Base-by-base conservation (phyloP, 2,797 vertebrate genomes). In the Mus minutoides region DNA sequence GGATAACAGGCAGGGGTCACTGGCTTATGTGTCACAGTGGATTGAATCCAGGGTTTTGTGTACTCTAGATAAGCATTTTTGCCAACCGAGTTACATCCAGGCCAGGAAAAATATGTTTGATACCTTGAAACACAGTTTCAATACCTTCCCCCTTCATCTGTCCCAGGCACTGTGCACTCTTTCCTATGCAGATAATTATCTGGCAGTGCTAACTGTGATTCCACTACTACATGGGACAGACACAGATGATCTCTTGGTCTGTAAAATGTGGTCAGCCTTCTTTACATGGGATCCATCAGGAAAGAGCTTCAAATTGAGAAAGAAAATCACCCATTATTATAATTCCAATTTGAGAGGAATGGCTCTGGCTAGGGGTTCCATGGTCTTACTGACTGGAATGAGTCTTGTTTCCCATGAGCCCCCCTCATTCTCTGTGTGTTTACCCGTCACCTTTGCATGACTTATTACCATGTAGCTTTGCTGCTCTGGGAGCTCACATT, bases 361-460 rank as follows among this genome's bases (percentile, higher is more conserved):
- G 75, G 58, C 52, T 52, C 34, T 46, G 56, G 16, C n/a, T 90
- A n/a, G 43, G n/a, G 31, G 22, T 49, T 40, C 13, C 21, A 29
- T 71, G 3, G 0, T 60, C 12, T 90, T 62, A 54, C 78, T 31
- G 2, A 16, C 40, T 34, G 1, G 7, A 75, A 52, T 0, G 0
- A 88, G 46, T 85, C 60, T 19, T 29, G 34, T 84, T 91, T 52
- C 69, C 22, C 37, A n/a, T 6, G 34, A 80, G 82, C 46, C 52
- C 46, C 46, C 60, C 56, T 21, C 31, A 6, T 8, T 56, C 71
- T 1, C 19, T 77, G 14, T 29, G 26, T 0, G 46, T 83, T 83
- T 34, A 80, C 54, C 56, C 58, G 17, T 0, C 49, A 73, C 0
- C 60, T 93, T 0, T 0, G 54, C 58, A 0, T 1, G 31, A 37